A percentile compares a stretch with the other conserved stretches of the same genome.
phyloP scores from a whole-genome alignment of 2,888 invertebrate genomes.

The Agrochola litura region DNA sequence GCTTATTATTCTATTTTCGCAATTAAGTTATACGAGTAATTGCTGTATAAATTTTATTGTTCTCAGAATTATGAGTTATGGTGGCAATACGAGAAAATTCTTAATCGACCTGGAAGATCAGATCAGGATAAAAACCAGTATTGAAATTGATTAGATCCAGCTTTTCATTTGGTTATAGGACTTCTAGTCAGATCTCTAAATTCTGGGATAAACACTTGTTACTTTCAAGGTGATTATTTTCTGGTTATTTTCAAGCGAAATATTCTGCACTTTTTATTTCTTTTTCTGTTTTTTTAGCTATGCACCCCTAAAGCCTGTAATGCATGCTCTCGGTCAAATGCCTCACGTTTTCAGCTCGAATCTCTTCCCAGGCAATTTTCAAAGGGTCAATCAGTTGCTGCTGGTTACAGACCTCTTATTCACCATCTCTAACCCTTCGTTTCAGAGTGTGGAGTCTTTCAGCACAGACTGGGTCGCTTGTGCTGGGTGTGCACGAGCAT shows the following conservation, averaged over 20 bases:
- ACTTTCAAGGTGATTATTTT: not conserved
- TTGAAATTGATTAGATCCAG: not conserved
- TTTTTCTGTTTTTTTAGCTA: no score
- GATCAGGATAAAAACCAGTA: not conserved
- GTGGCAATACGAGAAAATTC: conserved; percentile 31
- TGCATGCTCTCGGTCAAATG: no score
- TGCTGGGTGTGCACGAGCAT: no score
- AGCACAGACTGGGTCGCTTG: no score
- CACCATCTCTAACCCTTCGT: no score
- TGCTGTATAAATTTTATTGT: conserved; percentile 38
- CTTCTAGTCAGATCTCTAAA: not conserved
- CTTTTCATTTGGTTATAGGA: not conserved
- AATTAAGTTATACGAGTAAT: conserved; percentile 51
- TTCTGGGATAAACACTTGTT: not conserved
- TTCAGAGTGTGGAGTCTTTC: no score
- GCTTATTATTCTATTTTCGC: conserved; percentile 56
- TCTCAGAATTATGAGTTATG: conserved; percentile 25
- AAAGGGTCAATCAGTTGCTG: no score
- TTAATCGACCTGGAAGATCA: not conserved
- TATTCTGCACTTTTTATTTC: not conserved
- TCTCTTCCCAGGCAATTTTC: no score
- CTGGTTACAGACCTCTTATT: no score
- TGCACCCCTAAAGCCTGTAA: no score
- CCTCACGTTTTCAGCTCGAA: no score
- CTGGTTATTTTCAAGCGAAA: not conserved